Evolutionary conservation across 2,888 invertebrate genomes (phyloP), one percentile per base, ranked within the genome.

Genomic region (Eristalis tenax): DNA sequence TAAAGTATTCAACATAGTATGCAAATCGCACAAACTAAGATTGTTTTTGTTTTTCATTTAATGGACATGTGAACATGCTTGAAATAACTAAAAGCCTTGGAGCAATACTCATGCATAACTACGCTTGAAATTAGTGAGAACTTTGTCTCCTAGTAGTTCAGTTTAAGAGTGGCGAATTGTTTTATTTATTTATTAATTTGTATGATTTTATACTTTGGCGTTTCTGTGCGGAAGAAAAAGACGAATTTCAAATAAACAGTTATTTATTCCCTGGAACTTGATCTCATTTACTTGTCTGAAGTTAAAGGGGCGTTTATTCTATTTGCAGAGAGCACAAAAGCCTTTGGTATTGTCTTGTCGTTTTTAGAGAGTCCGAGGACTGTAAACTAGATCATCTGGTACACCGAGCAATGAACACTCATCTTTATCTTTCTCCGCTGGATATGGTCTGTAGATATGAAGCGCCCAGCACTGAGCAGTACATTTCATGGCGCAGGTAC

Each of bases 221-320:
- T n/a, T 18, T 50, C 50, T 78, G 56, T 77, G 77, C 71, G 43
- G 40, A 68, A 61, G 13, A 64, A 65, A 80, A 85, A 81, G 66
- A 80, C 80, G 76, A 76, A 85, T 80, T 81, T 85, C 63, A 76
- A 85, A 85, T 85, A 85, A 81, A 85, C 38, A 69, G 66, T 50
- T 71, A 80, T 80, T 84, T 80, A 84, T 84, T 84, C 77, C 57
- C 56, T 50, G 50, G 50, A 50, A 50, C 8, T 18, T 5, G n/a
- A 2, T 50, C n/a, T 18, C 18, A 8, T 50, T 50, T 50, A 18
- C 18, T 50, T 50, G 38, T 13, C 13, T 38, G 38, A 11, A 38
- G 10, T 32, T 32, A 8, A 13, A 38, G 4, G 38, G n/a, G 38
- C 0, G 13, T 13, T 38, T 10, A 2, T 13, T 38, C 15, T 43